phyloP scores from a whole-genome alignment of 1,140 invertebrate genomes.

The Pseudobourletiella spinata region DNA sequence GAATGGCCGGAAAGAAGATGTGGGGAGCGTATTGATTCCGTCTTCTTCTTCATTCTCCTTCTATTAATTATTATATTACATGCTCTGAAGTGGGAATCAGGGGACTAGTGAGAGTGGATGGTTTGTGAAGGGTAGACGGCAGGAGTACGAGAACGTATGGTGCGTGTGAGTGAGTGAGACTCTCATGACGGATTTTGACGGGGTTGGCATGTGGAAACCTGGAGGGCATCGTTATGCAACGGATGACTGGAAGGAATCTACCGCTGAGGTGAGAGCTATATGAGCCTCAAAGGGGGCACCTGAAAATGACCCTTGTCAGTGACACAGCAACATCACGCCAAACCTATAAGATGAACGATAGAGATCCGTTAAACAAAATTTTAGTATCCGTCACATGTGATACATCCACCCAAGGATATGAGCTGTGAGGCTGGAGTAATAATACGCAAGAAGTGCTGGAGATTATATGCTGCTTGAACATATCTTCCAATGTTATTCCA shows the following conservation, averaged over 20 bases:
- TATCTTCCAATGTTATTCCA: no score
- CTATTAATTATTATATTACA: background rate
- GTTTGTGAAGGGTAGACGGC: no score
- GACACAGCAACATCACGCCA: conserved; percentile 25
- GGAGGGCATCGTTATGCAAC: conserved; percentile 20
- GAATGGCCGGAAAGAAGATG: no score
- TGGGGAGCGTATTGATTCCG: no score
- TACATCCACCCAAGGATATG: no score
- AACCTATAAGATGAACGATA: conserved; percentile 3
- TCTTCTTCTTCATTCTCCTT: no score
- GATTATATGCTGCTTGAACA: no score
- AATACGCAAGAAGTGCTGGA: no score
- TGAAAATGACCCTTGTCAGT: conserved; percentile 24
- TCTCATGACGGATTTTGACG: conserved; percentile 2
- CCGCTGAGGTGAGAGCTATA: conserved; percentile 27
- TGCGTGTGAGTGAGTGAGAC: background rate
- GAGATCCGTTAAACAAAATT: no score
- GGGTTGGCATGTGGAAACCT: conserved; percentile 10
- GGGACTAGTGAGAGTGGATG: background rate
- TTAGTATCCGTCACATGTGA: no score
- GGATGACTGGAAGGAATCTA: conserved; percentile 30
- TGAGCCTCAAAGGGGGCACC: conserved; percentile 24
- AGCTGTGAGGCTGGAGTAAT: no score
- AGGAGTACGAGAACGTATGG: no score
- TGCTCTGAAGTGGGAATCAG: background rate